Percentiles rank a stretch among this genome's conserved stretches.
Evolutionary conservation across 2,888 invertebrate genomes (phyloP).

Genomic region (Agrotis exclamationis): DNA sequence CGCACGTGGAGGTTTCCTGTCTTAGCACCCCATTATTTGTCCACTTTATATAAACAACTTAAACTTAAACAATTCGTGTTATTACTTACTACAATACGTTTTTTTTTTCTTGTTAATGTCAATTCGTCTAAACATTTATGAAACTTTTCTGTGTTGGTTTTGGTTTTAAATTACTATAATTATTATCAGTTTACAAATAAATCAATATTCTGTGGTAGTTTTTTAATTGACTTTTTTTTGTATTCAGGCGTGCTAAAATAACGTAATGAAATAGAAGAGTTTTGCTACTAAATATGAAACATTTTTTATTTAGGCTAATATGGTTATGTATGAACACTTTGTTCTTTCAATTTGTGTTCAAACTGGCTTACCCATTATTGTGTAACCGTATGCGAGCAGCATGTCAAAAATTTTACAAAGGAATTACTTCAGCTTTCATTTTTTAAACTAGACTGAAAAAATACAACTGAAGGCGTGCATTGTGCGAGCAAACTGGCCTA

Average conservation of each 20-base stretch:
- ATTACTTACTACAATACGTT: too few species aligned
- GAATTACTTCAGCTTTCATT: slow-evolving; percentile 71
- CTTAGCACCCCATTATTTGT: too few species aligned
- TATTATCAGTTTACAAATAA: too few species aligned
- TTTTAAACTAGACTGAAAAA: slow-evolving; percentile 78
- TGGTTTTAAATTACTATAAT: too few species aligned
- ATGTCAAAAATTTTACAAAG: slow-evolving; percentile 64
- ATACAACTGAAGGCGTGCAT: slow-evolving; percentile 70
- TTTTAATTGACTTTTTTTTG: neutral
- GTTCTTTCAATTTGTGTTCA: slow-evolving; percentile 38
- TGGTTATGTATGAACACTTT: slow-evolving; percentile 37
- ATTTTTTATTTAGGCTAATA: slow-evolving; percentile 50
- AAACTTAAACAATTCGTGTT: too few species aligned
- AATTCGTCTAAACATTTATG: too few species aligned
- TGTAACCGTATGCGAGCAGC: slow-evolving; percentile 64
- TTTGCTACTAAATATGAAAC: slow-evolving; percentile 18
- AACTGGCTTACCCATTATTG: slow-evolving; percentile 62
- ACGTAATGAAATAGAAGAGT: neutral
- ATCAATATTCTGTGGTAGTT: too few species aligned
- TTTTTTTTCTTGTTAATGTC: too few species aligned
- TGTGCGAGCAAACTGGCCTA: slow-evolving; percentile 67
- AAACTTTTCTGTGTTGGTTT: too few species aligned
- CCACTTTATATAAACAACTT: too few species aligned
- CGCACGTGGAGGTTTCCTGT: too few species aligned
- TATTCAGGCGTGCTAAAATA: neutral